These are phyloP conservation scores for Drosophila anomalata DNA, from an alignment of 2,888 invertebrate species.

Conservation along the genomic window DNA sequence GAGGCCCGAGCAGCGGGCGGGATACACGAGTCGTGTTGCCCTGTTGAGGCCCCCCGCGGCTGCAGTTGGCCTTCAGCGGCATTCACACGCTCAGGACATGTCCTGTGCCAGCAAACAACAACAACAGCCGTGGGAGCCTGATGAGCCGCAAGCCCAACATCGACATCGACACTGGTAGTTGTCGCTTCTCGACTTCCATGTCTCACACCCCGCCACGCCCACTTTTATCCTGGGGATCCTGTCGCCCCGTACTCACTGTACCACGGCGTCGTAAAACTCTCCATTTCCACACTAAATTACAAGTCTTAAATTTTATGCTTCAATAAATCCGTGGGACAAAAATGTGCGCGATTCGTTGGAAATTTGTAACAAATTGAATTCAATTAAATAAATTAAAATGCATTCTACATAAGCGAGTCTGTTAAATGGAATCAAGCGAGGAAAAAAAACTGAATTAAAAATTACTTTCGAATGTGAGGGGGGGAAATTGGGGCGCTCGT, in stretches of 20 bases:
- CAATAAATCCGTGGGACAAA: slow-evolving; percentile 63
- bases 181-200: slow-evolving; percentile 15
- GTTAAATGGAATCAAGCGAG: slow-evolving; percentile 54
- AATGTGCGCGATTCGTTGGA: slow-evolving; percentile 39
- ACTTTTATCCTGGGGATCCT: neutral
- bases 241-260: neutral
- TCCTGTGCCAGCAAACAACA: slow-evolving; percentile 50
- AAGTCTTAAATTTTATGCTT: slow-evolving; percentile 72
- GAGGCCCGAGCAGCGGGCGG: slow-evolving; percentile 27
- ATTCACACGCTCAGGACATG: slow-evolving; percentile 57
- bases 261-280: slow-evolving; percentile 50
- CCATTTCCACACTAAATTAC: slow-evolving; percentile 61
- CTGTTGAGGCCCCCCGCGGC: slow-evolving; percentile 52
- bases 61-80: slow-evolving; percentile 64
- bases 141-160: slow-evolving; percentile 60
- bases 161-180: slow-evolving; percentile 60
- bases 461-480: slow-evolving; percentile 25
- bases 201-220: neutral
- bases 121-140: slow-evolving; percentile 28
- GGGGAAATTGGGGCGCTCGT: slow-evolving; percentile 1
- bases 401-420: slow-evolving; percentile 64
- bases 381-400: slow-evolving; percentile 76
- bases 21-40: slow-evolving; percentile 29
- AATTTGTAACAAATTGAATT: slow-evolving; percentile 70
- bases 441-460: slow-evolving; percentile 31